A percentile compares a stretch with the other conserved stretches of the same genome.
These are phyloP conservation scores for Ancistrus triradiatus DNA, from an alignment of 2,113 vertebrate species.

Conservation along the genomic window DNA sequence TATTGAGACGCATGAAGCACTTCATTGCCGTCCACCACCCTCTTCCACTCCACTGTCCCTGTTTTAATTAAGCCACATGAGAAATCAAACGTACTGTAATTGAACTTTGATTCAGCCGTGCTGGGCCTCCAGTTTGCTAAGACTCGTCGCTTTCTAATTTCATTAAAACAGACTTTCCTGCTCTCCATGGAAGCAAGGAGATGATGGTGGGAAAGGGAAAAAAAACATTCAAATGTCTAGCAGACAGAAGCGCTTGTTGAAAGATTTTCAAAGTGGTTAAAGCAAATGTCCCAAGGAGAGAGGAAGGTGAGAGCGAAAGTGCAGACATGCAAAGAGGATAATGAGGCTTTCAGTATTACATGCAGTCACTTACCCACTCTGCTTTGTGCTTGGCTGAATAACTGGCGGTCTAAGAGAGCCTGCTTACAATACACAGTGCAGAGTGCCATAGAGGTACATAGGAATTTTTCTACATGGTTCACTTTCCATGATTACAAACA, in stretches of 20 bases:
- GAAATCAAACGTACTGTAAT: conserved; percentile 56
- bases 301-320: conserved; percentile 19
- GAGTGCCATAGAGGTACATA: too few relatives aligned
- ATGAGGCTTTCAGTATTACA: conserved; percentile 39
- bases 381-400: conserved; percentile 33
- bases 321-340: conserved; percentile 21
- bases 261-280: conserved; percentile 14
- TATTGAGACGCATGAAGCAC: conserved; percentile 28
- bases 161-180: conserved; percentile 44
- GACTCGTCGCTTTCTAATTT: conserved; percentile 54
- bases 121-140: conserved; percentile 51
- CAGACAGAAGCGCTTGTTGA: conserved; percentile 17
- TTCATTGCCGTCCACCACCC: conserved; percentile 13
- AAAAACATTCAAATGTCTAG: too few relatives aligned
- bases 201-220: too few relatives aligned
- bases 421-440: background rate
- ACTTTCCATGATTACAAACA: conserved; percentile 35
- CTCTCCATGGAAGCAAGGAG: background rate
- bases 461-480: background rate
- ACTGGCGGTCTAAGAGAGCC: conserved; percentile 20
- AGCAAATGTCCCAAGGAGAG: conserved; percentile 27
- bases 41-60: conserved; percentile 8
- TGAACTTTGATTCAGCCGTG: conserved; percentile 57
- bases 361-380: conserved; percentile 29
- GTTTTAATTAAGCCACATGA: conserved; percentile 58